These are phyloP conservation scores for Meriones unguiculatus DNA, from an alignment of 2,113 vertebrate species.

Conservation along the genomic window DNA sequence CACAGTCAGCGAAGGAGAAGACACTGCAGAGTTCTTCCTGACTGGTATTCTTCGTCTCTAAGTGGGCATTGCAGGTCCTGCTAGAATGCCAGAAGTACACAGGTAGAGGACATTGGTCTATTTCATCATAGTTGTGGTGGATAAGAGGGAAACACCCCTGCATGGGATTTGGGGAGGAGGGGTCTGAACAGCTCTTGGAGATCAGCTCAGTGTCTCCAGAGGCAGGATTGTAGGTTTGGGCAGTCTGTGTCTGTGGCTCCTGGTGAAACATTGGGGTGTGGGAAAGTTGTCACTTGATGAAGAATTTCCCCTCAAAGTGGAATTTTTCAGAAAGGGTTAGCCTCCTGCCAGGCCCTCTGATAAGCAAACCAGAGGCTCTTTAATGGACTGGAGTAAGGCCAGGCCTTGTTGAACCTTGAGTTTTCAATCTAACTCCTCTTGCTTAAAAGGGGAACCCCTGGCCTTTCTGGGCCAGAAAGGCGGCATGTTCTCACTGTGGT, in stretches of 20 bases:
- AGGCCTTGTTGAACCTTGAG: background rate
- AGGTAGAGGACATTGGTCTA: too few relatives aligned
- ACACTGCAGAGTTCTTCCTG: background rate
- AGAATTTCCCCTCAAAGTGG: background rate
- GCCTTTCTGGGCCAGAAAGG: background rate
- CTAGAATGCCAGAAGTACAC: background rate
- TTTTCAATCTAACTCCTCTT: background rate
- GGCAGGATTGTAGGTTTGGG: background rate
- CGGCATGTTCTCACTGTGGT: background rate
- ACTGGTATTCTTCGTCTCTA: background rate
- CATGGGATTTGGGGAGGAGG: background rate
- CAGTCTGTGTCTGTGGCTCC: background rate
- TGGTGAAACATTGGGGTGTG: slow-evolving; percentile 30
- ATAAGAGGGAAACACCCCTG: background rate
- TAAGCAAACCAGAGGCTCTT: background rate
- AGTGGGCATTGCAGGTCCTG: background rate
- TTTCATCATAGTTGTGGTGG: background rate
- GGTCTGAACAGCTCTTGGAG: background rate
- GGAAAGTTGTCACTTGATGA: background rate
- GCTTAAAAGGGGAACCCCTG: background rate
- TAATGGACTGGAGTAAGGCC: background rate
- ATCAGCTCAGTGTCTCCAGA: background rate
- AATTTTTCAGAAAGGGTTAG: background rate
- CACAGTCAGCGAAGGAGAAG: background rate
- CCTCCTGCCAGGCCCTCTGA: background rate